Evolutionary conservation across 2,888 invertebrate species (phyloP), one percentile per base, ranked within the genome.

Genomic region (Zeuzera pyrina): DNA sequence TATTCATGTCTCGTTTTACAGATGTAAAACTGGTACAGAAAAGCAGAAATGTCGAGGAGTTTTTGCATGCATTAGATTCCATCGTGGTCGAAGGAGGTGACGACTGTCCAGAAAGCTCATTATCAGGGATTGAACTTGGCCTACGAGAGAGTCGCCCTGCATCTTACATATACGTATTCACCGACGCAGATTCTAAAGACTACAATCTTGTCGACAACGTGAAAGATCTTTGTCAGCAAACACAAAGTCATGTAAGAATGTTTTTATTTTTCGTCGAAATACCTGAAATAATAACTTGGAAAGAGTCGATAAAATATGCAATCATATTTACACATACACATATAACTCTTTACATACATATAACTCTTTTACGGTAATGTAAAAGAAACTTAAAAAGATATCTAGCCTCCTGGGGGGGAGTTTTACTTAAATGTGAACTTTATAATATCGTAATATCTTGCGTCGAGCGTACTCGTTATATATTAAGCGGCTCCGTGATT

Each of bases 181-280:
- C 62, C 2, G 63, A 63, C 24, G 59, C 62, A 1, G 19, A 45
- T 0, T 47, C 63, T 1, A 49, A 42, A 14, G 65, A 64, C 35
- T 30, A 42, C 6, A 0, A 0, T 0, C 30, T 34, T 8, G 15
- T 34, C 3, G 16, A 31, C 1, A 15, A 39, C 14, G 42, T 61
- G 2, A 48, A 36, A 12, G 25, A 8, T 12, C 25, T 25, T 25
- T 3, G 11, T 12, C 25, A 25, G 12, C 12, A 13, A 12, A 25
- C 6, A 12, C 25, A 25, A 12, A 25, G 13, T 4, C 25, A 25
- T 8, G 25, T 25, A 5, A 25, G 12, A 12, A 25, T 2, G n/a
- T 22, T 22, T n/a, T 8, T 8, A 22, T 22, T 10, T 10, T 22
- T n/a, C n/a, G n/a, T n/a, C n/a, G n/a, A n/a, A n/a, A n/a, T n/a